Conservation (phyloP, 1,140 invertebrate genomes). For the Aphidius gifuensis region DNA sequence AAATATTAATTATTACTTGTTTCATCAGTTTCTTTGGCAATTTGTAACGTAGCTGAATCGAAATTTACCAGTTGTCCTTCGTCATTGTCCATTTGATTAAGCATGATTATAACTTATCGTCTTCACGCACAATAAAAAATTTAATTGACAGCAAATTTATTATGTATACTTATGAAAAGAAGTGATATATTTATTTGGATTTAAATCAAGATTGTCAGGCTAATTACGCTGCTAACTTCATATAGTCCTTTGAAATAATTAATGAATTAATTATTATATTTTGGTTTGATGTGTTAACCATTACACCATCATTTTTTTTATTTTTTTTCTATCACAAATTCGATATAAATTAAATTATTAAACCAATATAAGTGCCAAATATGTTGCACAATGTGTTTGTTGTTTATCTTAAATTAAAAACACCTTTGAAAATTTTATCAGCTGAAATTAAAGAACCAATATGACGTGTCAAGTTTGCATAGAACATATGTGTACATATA, state of each 20-base stretch:
- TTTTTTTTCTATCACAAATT: neutral
- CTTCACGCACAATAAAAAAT: too few relatives aligned
- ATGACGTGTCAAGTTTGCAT: conserved; percentile 5
- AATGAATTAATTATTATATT: too few relatives aligned
- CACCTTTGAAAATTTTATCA: conserved; percentile 13
- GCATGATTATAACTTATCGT: conserved; percentile 6
- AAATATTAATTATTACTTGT: conserved; percentile 8
- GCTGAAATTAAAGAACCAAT: neutral
- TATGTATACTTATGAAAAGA: too few relatives aligned
- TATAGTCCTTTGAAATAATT: too few relatives aligned
- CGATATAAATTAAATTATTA: neutral
- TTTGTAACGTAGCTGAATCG: conserved; percentile 40
- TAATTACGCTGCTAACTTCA: too few relatives aligned
- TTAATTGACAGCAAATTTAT: too few relatives aligned
- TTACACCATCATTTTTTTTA: neutral
- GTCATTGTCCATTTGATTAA: conserved; percentile 29
- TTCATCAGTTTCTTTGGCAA: conserved; percentile 33
- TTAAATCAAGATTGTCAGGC: too few relatives aligned
- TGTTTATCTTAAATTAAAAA: too few relatives aligned
- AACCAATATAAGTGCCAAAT: too few relatives aligned
- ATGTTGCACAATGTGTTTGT: too few relatives aligned
- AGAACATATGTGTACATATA: too few relatives aligned
- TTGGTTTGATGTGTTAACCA: neutral
- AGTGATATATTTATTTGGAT: too few relatives aligned
- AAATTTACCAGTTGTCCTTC: conserved; percentile 39